Conservation (phyloP, 2,797 vertebrate species). For the Acipenser ruthenus region DNA sequence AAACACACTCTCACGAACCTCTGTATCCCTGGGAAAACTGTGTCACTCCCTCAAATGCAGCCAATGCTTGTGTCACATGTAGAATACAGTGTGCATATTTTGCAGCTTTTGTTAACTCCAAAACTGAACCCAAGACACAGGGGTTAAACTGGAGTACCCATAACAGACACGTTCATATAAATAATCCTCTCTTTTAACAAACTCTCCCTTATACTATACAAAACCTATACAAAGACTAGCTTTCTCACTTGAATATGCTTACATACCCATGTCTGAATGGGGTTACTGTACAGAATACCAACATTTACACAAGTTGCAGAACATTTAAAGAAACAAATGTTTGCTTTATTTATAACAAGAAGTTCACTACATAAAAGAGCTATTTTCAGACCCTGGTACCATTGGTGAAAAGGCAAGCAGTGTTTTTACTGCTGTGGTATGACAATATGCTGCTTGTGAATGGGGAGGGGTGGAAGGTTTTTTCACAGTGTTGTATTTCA, state of each 20-base stretch:
- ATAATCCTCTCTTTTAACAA: not conserved
- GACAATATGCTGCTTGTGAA: slow-evolving; percentile 1
- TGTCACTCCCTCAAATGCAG: not conserved
- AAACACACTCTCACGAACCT: slow-evolving; percentile 1
- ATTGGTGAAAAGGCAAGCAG: not conserved
- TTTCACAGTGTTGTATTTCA: too few relatives aligned
- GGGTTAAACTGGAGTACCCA: not conserved
- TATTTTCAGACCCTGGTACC: slow-evolving; percentile 8
- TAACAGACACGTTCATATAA: not conserved
- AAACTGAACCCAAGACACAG: not conserved
- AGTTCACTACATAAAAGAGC: slow-evolving; percentile 5
- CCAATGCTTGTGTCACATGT: not conserved
- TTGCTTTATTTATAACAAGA: slow-evolving; percentile 17
- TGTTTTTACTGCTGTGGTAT: not conserved
- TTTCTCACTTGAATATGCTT: slow-evolving; percentile 2
- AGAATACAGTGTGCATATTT: not conserved
- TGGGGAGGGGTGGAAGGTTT: not conserved
- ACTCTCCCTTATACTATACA: not conserved
- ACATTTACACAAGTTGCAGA: slow-evolving; percentile 8
- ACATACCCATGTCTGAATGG: not conserved
- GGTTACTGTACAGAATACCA: not conserved
- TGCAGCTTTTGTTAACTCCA: not conserved
- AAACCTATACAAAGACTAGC: too few relatives aligned
- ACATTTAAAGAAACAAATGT: slow-evolving; percentile 13
- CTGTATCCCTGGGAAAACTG: not conserved